phyloP scores from a whole-genome alignment of 2,113 vertebrate species.

The Mastomys natalensis region DNA sequence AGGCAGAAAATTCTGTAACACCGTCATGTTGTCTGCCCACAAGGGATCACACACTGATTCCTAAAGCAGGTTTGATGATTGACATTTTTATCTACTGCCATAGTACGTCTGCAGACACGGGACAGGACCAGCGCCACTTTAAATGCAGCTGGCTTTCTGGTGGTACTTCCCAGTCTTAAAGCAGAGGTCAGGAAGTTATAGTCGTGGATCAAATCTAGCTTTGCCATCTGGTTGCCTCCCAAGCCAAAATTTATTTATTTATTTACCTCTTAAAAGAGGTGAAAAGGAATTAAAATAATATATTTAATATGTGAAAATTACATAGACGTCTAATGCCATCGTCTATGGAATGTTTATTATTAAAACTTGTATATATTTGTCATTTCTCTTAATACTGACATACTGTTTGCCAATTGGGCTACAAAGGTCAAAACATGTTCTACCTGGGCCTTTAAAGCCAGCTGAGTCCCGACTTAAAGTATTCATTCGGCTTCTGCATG shows the following conservation, averaged over 20 bases:
- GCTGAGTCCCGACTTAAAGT: neutral
- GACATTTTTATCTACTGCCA: neutral
- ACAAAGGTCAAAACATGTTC: neutral
- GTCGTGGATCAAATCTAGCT: neutral
- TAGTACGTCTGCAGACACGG: neutral
- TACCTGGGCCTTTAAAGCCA: neutral
- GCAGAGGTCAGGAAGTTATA: neutral
- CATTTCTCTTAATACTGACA: neutral
- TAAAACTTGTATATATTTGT: neutral
- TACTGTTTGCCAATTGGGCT: neutral
- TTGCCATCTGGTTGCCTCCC: neutral
- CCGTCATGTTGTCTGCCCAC: neutral
- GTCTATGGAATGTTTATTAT: neutral
- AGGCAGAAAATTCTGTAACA: constrained; percentile 26
- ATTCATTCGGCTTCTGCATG: neutral
- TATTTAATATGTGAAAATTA: constrained; percentile 18
- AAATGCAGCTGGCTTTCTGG: neutral
- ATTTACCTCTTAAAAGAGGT: constrained; percentile 45
- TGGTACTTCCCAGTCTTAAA: neutral
- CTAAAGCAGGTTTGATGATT: neutral
- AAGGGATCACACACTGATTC: neutral
- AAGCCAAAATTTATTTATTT: neutral
- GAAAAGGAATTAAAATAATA: neutral
- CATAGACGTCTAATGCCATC: neutral
- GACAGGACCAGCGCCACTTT: neutral